Evolutionary conservation across 2,888 invertebrate genomes (phyloP), one percentile per base, ranked within the genome.

Genomic region (Euproctis similis): DNA sequence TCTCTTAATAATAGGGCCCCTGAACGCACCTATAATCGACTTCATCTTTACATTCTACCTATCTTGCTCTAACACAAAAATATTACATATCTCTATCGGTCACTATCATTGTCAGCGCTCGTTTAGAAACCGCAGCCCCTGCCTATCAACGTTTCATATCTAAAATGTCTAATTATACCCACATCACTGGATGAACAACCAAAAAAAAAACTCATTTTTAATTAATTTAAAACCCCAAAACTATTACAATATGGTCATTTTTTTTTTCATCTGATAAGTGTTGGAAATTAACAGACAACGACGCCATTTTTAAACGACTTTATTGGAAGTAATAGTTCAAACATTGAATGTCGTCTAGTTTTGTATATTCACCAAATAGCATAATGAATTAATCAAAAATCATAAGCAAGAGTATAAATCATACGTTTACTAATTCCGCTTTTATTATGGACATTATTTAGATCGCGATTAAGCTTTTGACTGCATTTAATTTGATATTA

Each of bases 91-190:
- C 30, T 24, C 53, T 46, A 25, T 67, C 64, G 48, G 57, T 43
- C 36, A 73, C 58, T 37, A 42, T 28, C 59, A 68, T 69, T 77
- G 78, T 77, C 78, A 77, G 75, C 59, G 50, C 61, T 68, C 66
- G 68, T 71, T 74, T 62, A 64, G 63, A 67, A 69, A 69, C 71
- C 64, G 58, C 65, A 56, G 53, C 41, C 52, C 58, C 57, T 59
- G 46, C 58, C 53, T 82, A 81, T 81, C 81, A 65, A 62, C 61
- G 53, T 70, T 72, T 60, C 59, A 66, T 71, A 84, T 82, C 82
- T 74, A 72, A 69, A 66, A 72, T 69, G 71, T 69, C 76, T 84
- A 82, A 82, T 82, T 82, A 81, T 80, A 82, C 82, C 82, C 81
- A 78, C 80, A 84, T 84, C 82, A 80, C 65, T 68, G 57, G 61